Conservation (phyloP, 1,140 invertebrate genomes). For the Panonychus citri region DNA sequence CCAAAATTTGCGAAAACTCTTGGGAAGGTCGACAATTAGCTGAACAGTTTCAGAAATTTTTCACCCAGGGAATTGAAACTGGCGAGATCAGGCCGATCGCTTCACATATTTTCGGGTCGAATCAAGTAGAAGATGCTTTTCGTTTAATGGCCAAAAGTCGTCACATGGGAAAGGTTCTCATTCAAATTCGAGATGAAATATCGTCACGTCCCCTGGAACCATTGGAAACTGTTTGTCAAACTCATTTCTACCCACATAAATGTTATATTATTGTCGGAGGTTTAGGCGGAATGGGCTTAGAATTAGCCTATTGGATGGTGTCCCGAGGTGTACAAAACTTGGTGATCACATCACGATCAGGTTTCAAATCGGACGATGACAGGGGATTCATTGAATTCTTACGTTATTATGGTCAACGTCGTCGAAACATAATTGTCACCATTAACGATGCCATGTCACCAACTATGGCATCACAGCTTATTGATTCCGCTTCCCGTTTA, state of each 20-base stretch:
- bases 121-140: slow-evolving; percentile 79
- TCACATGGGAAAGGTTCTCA: slow-evolving; percentile 82
- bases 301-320: slow-evolving; percentile 70
- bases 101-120: slow-evolving; percentile 49
- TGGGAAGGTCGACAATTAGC: slow-evolving; percentile 34
- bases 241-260: slow-evolving; percentile 63
- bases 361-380: slow-evolving; percentile 67
- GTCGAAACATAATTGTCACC: slow-evolving; percentile 45
- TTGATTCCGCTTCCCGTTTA: slow-evolving; percentile 32
- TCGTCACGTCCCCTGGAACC: slow-evolving; percentile 24
- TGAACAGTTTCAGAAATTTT: slow-evolving; percentile 23
- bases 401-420: slow-evolving; percentile 31
- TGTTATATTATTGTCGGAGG: slow-evolving; percentile 66
- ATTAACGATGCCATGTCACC: slow-evolving; percentile 36
- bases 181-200: slow-evolving; percentile 24
- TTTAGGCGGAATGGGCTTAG: slow-evolving; percentile 79
- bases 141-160: slow-evolving; percentile 85
- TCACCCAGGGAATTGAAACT: slow-evolving; percentile 52
- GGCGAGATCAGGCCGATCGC: slow-evolving; percentile 66
- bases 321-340: slow-evolving; percentile 57
- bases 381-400: slow-evolving; percentile 22
- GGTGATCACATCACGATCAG: slow-evolving; percentile 66
- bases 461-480: slow-evolving; percentile 35
- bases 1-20: slow-evolving; percentile 58
- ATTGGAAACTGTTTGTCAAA: slow-evolving; percentile 33